Percentiles rank a stretch among this genome's conserved stretches.
Conservation (phyloP, 2,113 vertebrate species). For the Electrona antarctica region DNA sequence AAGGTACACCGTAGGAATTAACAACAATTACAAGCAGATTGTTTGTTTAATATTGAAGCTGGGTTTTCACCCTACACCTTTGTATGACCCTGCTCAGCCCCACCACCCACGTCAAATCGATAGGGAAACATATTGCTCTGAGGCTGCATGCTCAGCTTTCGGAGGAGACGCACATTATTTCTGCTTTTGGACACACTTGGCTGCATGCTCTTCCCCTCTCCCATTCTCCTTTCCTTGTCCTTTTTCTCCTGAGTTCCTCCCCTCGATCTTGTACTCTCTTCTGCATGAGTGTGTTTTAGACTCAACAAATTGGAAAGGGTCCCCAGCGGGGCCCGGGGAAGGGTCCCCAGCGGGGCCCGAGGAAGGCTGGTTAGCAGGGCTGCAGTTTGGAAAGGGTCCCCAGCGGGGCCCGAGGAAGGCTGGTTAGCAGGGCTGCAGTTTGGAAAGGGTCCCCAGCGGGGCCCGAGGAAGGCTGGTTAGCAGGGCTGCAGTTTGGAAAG, state of each 20-base stretch:
- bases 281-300: constrained; percentile 48
- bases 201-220: constrained; percentile 40
- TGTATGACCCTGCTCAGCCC: constrained; percentile 1
- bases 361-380: too few relatives aligned
- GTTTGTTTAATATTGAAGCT: too few relatives aligned
- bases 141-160: constrained; percentile 18
- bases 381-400: too few relatives aligned
- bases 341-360: too few relatives aligned
- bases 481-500: too few relatives aligned
- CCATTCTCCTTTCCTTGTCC: constrained; percentile 18
- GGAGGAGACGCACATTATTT: constrained; percentile 43
- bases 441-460: too few relatives aligned
- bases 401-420: too few relatives aligned
- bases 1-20: too few relatives aligned
- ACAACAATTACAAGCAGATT: too few relatives aligned
- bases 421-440: too few relatives aligned
- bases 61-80: constrained; percentile 4
- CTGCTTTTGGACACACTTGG: constrained; percentile 45
- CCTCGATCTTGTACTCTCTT: background rate
- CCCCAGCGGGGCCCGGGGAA: background rate
- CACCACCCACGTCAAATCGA: constrained; percentile 33
- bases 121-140: constrained; percentile 19
- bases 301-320: constrained; percentile 36
- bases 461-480: too few relatives aligned
- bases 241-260: constrained; percentile 18